A percentile compares a stretch with the other conserved stretches of the same genome.
These are phyloP conservation scores for Theocolax elegans DNA, from an alignment of 1,140 invertebrate genomes.

Conservation along the genomic window DNA sequence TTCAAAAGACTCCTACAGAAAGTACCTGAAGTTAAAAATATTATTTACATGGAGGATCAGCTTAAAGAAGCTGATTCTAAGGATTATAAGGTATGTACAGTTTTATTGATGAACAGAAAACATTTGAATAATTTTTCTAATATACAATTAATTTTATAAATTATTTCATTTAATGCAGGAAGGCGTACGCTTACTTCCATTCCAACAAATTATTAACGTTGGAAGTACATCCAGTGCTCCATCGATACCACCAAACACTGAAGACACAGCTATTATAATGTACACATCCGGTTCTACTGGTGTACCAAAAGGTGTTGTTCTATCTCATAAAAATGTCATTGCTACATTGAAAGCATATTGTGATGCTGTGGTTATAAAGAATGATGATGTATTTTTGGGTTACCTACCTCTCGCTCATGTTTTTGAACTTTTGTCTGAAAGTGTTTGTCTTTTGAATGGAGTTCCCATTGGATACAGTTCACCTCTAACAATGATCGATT, in stretches of 20 bases:
- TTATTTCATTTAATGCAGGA: constrained; percentile 42
- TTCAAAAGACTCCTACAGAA: constrained; percentile 81
- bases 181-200: constrained; percentile 55
- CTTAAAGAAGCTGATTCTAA: constrained; percentile 75
- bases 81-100: constrained; percentile 71
- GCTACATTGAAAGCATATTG: constrained; percentile 89
- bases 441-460: constrained; percentile 80
- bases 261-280: constrained; percentile 94
- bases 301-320: constrained; percentile 85
- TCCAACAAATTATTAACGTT: constrained; percentile 52
- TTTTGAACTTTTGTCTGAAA: constrained; percentile 89
- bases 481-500: constrained; percentile 93
- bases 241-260: constrained; percentile 70
- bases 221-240: constrained; percentile 57
- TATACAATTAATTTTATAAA: neutral
- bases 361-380: constrained; percentile 77
- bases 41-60: constrained; percentile 92
- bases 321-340: constrained; percentile 93
- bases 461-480: constrained; percentile 97
- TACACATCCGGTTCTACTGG: constrained; percentile 96
- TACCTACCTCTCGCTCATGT: constrained; percentile 98
- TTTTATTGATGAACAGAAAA: too few species aligned
- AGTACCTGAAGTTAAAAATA: constrained; percentile 77
- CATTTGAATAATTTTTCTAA: too few species aligned
- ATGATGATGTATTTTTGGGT: constrained; percentile 89